These are phyloP conservation scores for Pentalonia nigronervosa DNA, from an alignment of 1,140 invertebrate genomes.

Conservation along the genomic window DNA sequence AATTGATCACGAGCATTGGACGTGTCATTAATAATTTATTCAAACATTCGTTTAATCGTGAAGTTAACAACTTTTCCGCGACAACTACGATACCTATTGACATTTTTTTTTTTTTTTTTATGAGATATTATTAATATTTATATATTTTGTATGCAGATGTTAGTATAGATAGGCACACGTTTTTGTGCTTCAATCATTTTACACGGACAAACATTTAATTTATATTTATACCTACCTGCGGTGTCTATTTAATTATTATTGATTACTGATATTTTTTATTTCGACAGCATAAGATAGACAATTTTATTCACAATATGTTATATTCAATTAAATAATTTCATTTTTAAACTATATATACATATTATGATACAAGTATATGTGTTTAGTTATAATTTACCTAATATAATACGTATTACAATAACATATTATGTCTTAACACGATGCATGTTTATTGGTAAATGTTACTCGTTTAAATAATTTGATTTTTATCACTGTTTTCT, in stretches of 20 bases:
- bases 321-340: not conserved
- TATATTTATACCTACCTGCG: not conserved
- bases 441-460: not conserved
- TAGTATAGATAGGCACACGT: not conserved
- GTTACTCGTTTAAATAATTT: not conserved
- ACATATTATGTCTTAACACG: too few relatives aligned
- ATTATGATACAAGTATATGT: too few relatives aligned
- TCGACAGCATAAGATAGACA: not conserved
- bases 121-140: not conserved
- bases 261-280: not conserved
- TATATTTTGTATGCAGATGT: not conserved
- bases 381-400: too few relatives aligned
- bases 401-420: too few relatives aligned
- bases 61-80: not conserved
- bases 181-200: not conserved
- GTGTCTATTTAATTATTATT: too few relatives aligned
- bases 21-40: slow-evolving; percentile 2
- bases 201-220: not conserved
- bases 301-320: not conserved
- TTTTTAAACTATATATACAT: not conserved
- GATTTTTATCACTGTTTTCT: not conserved
- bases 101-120: not conserved
- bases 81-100: not conserved
- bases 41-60: slow-evolving; percentile 8
- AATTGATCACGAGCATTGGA: not conserved